Base-by-base conservation (phyloP, 2,888 invertebrate genomes). In the Odontothrips loti region DNA sequence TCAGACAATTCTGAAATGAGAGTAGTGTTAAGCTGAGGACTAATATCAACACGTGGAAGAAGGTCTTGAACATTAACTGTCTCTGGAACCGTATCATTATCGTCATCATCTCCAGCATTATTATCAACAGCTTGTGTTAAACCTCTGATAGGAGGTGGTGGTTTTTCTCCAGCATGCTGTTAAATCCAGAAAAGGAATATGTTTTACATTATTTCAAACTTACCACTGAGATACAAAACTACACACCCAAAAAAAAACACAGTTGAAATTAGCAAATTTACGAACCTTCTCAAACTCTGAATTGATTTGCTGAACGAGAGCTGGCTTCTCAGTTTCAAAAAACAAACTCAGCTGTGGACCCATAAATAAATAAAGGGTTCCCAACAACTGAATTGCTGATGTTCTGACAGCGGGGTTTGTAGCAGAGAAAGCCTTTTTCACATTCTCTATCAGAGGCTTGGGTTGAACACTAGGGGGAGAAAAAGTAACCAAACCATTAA, bases 301-400 rank as follows among this genome's bases (percentile, higher is more conserved):
- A 86, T 95, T 94, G 82, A 97, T 95, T 86, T 95, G 93, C 84
- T 95, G 95, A 79, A 93, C 91, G 0, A 97, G 88, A 0, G 94
- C 93, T 0, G 95, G 91, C 85, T 97, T 97, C 87, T 97, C 97
- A 83, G 91, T 91, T 84, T 96, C 96, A 85, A 97, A 96, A 86
- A 95, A 94, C 85, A 90, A 90, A 84, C 95, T 90, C 0, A 96
- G 86, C 1, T 91, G 89, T 20, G 92, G 91, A 0, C 97, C 96
- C 89, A 95, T 92, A 85, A 94, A 96, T 84, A 96, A 88, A 79
- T 95, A 95, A 85, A 97, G 89, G 0, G 92, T 92, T 0, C 96
- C 95, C 1, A 94, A 87, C 84, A 95, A 89, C 47, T 90, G 89
- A 20, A 97, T 92, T 0, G 93, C 93, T 0, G 96, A 91, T 0